Conservation (phyloP, 2,797 vertebrate species). For the Artibeus jamaicensis region DNA sequence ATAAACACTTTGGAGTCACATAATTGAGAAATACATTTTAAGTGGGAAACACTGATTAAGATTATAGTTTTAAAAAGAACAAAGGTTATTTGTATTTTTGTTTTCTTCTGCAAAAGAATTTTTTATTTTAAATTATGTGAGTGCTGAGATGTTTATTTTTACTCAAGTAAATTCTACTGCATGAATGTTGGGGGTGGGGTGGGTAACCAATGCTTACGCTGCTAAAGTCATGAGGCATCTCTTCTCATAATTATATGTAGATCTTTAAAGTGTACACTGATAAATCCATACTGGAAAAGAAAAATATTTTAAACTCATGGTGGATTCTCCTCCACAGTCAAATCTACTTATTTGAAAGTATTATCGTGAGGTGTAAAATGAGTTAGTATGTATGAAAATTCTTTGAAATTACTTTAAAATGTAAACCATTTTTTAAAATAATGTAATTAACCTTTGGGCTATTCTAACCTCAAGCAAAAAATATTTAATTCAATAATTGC, state of each 20-base stretch:
- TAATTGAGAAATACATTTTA: slow-evolving; percentile 55
- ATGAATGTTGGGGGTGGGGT: not conserved
- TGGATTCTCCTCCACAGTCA: not conserved
- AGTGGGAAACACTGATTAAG: slow-evolving; percentile 62
- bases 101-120: slow-evolving; percentile 54
- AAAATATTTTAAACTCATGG: not conserved
- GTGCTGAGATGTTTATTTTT: slow-evolving; percentile 70
- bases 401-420: slow-evolving; percentile 39
- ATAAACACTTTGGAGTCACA: slow-evolving; percentile 55
- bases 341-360: not conserved
- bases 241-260: not conserved
- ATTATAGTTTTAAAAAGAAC: slow-evolving; percentile 11
- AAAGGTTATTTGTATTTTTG: slow-evolving; percentile 59
- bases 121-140: slow-evolving; percentile 63
- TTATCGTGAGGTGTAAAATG: not conserved
- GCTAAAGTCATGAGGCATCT: not conserved
- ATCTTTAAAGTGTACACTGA: not conserved
- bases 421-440: not conserved
- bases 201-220: not conserved
- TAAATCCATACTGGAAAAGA: not conserved
- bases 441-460: not conserved
- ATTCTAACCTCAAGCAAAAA: not conserved
- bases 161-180: not conserved
- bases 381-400: not conserved
- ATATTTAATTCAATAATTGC: not conserved